A percentile compares a stretch with the other conserved stretches of the same genome.
These are phyloP conservation scores for Parascotia fuliginaria DNA, from an alignment of 2,888 invertebrate genomes.

Conservation along the genomic window DNA sequence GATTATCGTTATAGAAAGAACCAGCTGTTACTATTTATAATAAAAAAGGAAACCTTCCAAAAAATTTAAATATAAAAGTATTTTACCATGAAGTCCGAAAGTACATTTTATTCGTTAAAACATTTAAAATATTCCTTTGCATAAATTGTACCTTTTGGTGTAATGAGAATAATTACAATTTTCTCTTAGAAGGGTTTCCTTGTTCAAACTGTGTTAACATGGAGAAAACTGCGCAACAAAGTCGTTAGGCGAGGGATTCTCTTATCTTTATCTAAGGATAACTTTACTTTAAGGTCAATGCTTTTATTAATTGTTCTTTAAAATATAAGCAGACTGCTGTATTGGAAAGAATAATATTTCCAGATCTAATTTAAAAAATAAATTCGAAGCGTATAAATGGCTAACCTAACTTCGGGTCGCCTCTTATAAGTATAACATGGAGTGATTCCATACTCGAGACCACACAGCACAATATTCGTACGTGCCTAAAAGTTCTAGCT, in stretches of 20 bases:
- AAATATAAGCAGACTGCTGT: no score
- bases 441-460: no score
- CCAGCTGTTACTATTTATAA: not conserved
- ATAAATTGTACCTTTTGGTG: slow-evolving; percentile 24
- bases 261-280: not conserved
- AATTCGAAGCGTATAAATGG: no score
- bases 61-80: not conserved
- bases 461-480: no score
- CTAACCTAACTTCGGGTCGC: no score
- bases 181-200: slow-evolving; percentile 49
- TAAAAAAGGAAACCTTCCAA: not conserved
- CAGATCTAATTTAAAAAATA: no score
- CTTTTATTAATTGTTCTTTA: not conserved
- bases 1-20: no score
- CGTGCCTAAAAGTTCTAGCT: no score
- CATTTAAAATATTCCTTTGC: slow-evolving; percentile 9
- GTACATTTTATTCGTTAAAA: slow-evolving; percentile 5
- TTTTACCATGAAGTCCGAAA: not conserved
- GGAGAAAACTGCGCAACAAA: slow-evolving; percentile 34
- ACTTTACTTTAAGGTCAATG: not conserved
- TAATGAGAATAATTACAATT: slow-evolving; percentile 45
- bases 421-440: no score
- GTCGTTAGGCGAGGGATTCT: slow-evolving; percentile 15
- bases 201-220: slow-evolving; percentile 48
- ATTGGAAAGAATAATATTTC: no score